These are phyloP conservation scores for Caenorhabditis angaria DNA, from an alignment of 2,888 invertebrate species.

Conservation along the genomic window DNA sequence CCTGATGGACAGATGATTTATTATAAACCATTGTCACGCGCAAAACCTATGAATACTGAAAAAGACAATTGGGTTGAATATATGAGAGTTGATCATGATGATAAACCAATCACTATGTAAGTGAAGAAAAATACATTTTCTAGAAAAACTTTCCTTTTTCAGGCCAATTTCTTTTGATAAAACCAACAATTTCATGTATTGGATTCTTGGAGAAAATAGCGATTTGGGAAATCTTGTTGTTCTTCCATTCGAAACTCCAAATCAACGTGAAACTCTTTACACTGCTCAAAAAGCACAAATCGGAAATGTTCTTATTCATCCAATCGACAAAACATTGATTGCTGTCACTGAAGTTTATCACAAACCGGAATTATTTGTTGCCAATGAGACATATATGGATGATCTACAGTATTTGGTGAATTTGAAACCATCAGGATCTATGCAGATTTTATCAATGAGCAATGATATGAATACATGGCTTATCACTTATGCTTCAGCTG, in stretches of 20 bases:
- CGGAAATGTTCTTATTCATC: slow-evolving; percentile 67
- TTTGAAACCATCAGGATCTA: slow-evolving; percentile 61
- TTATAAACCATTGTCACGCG: slow-evolving; percentile 33
- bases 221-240: slow-evolving; percentile 67
- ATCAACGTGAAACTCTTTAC: slow-evolving; percentile 65
- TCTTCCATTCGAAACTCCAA: slow-evolving; percentile 65
- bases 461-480: slow-evolving; percentile 69
- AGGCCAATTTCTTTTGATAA: slow-evolving; percentile 68
- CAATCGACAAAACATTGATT: slow-evolving; percentile 64
- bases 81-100: slow-evolving; percentile 62
- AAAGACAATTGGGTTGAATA: slow-evolving; percentile 65
- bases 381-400: slow-evolving; percentile 66
- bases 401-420: slow-evolving; percentile 66
- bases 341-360: slow-evolving; percentile 69
- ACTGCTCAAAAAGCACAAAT: slow-evolving; percentile 67
- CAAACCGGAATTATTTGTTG: slow-evolving; percentile 70
- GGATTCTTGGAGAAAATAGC: slow-evolving; percentile 66
- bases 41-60: slow-evolving; percentile 51
- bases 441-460: slow-evolving; percentile 53
- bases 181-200: slow-evolving; percentile 67
- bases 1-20: slow-evolving; percentile 62
- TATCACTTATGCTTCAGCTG: slow-evolving; percentile 67
- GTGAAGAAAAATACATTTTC: slow-evolving; percentile 7
- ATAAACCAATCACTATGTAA: slow-evolving; percentile 67
- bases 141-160: slow-evolving; percentile 17